Conservation (phyloP, 1,140 invertebrate genomes). For the Drosophila elegans region DNA sequence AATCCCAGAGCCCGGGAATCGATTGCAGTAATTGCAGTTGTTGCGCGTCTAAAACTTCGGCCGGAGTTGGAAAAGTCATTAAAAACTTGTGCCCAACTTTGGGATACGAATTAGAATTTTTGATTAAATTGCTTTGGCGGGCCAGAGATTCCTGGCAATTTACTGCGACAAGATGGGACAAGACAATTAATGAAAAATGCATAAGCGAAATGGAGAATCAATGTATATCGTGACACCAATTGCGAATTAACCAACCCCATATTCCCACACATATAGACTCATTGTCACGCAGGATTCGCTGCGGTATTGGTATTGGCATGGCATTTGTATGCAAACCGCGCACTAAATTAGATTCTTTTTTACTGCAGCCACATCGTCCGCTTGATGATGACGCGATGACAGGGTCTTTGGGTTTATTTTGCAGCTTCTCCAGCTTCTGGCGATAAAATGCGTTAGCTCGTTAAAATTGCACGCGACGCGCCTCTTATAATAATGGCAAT, state of each 20-base stretch:
- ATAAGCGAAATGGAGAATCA: slow-evolving; percentile 76
- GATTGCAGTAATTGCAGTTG: slow-evolving; percentile 69
- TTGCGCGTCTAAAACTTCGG: slow-evolving; percentile 43
- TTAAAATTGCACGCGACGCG: slow-evolving; percentile 79
- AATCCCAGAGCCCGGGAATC: slow-evolving; percentile 10
- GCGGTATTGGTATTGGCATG: slow-evolving; percentile 12
- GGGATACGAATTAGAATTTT: slow-evolving; percentile 69
- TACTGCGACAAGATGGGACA: slow-evolving; percentile 42
- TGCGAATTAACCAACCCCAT: slow-evolving; percentile 56
- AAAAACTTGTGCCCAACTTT: slow-evolving; percentile 75
- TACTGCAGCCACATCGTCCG: slow-evolving; percentile 71
- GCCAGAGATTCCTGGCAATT: slow-evolving; percentile 15
- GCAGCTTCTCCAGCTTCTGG: slow-evolving; percentile 21
- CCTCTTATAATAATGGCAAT: slow-evolving; percentile 75
- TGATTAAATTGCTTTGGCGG: slow-evolving; percentile 73
- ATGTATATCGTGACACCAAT: slow-evolving; percentile 84
- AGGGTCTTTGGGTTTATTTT: slow-evolving; percentile 26
- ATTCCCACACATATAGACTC: slow-evolving; percentile 20
- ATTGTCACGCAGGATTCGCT: slow-evolving; percentile 63
- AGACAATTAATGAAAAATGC: slow-evolving; percentile 82
- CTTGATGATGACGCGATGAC: slow-evolving; percentile 54
- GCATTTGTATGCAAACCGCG: slow-evolving; percentile 83
- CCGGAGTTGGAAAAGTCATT: slow-evolving; percentile 74
- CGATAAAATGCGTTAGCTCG: slow-evolving; percentile 81
- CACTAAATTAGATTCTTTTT: slow-evolving; percentile 83